Base-by-base conservation (phyloP, 2,797 vertebrate genomes). In the Rhinatrema bivittatum region DNA sequence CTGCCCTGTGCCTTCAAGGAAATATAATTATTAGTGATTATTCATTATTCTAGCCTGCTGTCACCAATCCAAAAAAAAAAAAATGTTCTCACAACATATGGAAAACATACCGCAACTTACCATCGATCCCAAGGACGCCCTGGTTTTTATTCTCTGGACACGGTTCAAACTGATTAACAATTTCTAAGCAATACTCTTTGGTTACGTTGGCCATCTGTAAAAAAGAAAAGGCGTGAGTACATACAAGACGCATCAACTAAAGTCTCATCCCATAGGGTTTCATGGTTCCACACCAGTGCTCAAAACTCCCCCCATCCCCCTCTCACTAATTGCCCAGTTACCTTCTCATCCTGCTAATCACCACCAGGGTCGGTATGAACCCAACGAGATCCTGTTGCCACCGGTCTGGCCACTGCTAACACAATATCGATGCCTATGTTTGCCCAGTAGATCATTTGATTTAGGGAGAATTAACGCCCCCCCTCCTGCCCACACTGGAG, bases 141-240 rank as follows among this genome's bases (percentile, higher is more conserved):
- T 88, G 81, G 25, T 85, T 82, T 76, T 86, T 89, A 79, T 95
- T 98, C 42, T 95, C 90, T 0, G 74, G 75, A 65, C 93, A 99
- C 0, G 96, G 96, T 68, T 99, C 96, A 57, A 98, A 99, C 46
- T 94, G 96, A 53, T 74, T 66, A 34, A 98, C 84, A 29, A 99
- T 88, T 56, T 91, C 90, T 51, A 79, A 62, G 52, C 96, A 98
- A 45, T 91, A 86, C 19, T 97, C 90, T 15, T 87, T 88, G 10
- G 85, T 88, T 65, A 93, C 90, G 10, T 70, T 86, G 2, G 49
- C 78, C 94, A 96, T 94, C 95, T 99, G 56, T 20, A 56, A 70
- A 50, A 39, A 50, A 14, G 35, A 29, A 20, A n/a, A n/a, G n/a
- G n/a, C n/a, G n/a, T 12, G 22, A 35, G 33, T 36, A 42, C 25